Base-by-base conservation (phyloP, 1,140 invertebrate genomes). In the Drosophila equinoxialis region DNA sequence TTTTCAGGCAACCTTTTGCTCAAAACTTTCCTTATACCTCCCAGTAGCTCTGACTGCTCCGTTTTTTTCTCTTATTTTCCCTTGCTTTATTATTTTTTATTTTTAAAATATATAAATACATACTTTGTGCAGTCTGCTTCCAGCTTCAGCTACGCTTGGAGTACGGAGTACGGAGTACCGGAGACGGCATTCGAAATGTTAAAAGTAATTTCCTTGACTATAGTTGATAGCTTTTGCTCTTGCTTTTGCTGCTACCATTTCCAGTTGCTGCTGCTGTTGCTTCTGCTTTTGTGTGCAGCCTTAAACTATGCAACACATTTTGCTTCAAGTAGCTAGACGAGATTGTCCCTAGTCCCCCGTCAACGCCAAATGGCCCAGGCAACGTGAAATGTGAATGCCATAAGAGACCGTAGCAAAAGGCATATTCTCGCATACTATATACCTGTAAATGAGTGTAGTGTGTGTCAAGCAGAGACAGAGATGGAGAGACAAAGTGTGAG, bases 191-290 rank as follows among this genome's bases (percentile, higher is more conserved):
- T 81, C 71, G 75, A 86, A 86, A 86, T 87, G 83, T 83, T 87
- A 81, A 87, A 86, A 86, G 83, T 86, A 86, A 86, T 86, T 87
- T 86, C 83, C 83, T 77, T 63, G 65, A 87, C 83, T 77, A 79
- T 87, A 79, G 83, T 83, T 87, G 83, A 86, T 82, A 87, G 48
- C 26, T 71, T 33, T 65, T 61, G 37, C 37, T 39, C 10, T 39
- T 39, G 37, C 35, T 37, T 37, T 37, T 37, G 68, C n/a, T 41
- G 11, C 33, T 54, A 7, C 61, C 67, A 8, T 11, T 11, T 62
- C n/a, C 69, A 72, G 68, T 60, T 74, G 71, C 71, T 45, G 64
- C 73, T 41, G 11, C 33, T 39, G 37, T 10, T 39, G 73, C n/a
- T 35, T 8, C 33, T 69, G 51, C 51, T 51, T 48, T 79, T 70